Percentiles rank a stretch among this genome's conserved stretches.
Conservation (phyloP, 2,113 vertebrate genomes). For the Gymnarchus niloticus region DNA sequence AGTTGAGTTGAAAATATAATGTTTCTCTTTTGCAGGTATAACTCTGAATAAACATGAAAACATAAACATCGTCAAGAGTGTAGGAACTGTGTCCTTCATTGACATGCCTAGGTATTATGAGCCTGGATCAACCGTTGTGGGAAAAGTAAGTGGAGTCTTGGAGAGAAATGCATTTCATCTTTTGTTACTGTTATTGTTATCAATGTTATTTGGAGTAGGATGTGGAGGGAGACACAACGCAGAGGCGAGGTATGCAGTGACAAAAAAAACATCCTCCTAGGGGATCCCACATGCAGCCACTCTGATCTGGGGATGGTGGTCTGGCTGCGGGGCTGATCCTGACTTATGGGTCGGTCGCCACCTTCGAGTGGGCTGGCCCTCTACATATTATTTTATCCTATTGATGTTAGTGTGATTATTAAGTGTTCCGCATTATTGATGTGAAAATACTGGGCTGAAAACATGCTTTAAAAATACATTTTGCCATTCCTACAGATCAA, state of each 20-base stretch:
- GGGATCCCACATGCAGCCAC: too few species aligned
- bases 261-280: too few species aligned
- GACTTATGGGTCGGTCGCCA: too few species aligned
- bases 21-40: conserved; percentile 9
- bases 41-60: background rate
- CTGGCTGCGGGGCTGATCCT: too few species aligned
- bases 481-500: conserved; percentile 41
- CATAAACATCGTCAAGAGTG: conserved; percentile 16
- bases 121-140: conserved; percentile 34
- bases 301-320: too few species aligned
- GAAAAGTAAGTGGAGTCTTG: conserved; percentile 43
- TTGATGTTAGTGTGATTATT: background rate
- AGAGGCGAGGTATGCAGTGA: too few species aligned
- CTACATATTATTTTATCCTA: too few species aligned
- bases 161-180: rapidly evolving
- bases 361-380: too few species aligned
- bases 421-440: background rate
- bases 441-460: background rate
- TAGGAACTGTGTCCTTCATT: conserved; percentile 52
- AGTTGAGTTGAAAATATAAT: background rate
- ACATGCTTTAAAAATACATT: background rate
- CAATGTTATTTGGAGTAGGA: too few species aligned
- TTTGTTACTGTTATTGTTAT: background rate
- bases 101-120: conserved; percentile 49
- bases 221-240: too few species aligned